Percentiles rank a stretch among this genome's conserved stretches.
phyloP scores from a whole-genome alignment of 1,140 invertebrate genomes.

The Sinonovacula constricta region DNA sequence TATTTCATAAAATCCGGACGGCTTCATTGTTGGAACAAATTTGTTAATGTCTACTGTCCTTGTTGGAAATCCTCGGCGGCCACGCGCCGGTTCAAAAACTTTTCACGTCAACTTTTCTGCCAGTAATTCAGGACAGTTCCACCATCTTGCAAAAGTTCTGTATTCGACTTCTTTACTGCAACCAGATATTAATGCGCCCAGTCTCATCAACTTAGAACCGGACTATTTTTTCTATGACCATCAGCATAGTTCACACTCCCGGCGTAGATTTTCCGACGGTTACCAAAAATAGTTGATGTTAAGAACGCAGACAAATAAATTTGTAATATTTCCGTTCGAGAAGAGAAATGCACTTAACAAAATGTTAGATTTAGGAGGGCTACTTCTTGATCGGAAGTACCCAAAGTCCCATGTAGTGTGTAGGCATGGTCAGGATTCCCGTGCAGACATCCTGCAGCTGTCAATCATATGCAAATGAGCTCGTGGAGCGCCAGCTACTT shows the following conservation, averaged over 20 bases:
- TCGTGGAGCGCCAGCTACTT: conserved; percentile 7
- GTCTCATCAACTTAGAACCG: conserved; percentile 8
- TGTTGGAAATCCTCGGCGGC: conserved; percentile 25
- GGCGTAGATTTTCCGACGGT: neutral
- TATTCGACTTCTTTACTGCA: conserved; percentile 17
- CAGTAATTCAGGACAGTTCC: conserved; percentile 18
- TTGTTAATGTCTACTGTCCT: conserved; percentile 17
- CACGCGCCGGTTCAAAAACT: conserved; percentile 18
- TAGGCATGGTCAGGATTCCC: neutral
- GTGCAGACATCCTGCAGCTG: conserved; percentile 35
- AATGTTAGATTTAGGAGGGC: neutral
- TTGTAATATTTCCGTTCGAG: neutral
- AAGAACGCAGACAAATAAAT: neutral
- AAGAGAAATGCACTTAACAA: neutral
- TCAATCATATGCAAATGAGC: conserved; percentile 58
- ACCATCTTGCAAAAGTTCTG: conserved; percentile 53
- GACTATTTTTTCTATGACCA: conserved; percentile 10
- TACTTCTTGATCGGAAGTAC: conserved; percentile 2
- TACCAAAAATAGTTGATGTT: neutral
- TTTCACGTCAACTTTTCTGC: conserved; percentile 14
- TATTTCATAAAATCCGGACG: conserved; percentile 2
- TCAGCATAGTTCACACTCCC: neutral
- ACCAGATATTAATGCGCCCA: conserved; percentile 5
- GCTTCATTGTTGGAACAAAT: conserved; percentile 23
- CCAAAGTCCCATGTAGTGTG: too few species aligned